These are phyloP conservation scores for Phyllotreta cruciferae DNA, from an alignment of 2,888 invertebrate genomes.

Conservation along the genomic window DNA sequence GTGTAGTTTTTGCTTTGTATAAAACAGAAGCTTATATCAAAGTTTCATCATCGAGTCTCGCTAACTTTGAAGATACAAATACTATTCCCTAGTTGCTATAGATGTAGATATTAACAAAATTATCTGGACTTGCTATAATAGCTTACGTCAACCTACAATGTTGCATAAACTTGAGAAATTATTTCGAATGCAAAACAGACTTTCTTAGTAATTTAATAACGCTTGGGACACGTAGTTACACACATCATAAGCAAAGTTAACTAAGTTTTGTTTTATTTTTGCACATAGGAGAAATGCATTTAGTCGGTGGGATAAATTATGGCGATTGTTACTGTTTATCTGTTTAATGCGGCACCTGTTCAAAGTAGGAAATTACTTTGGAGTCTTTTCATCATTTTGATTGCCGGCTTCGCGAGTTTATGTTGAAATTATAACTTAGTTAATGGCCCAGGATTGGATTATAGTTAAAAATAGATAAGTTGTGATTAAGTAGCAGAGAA, in stretches of 20 bases:
- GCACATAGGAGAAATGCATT: not conserved
- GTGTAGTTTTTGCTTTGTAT: no score
- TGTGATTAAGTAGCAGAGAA: conserved; percentile 1
- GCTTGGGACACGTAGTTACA: conserved; percentile 35
- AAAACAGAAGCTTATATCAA: no score
- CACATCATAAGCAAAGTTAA: conserved; percentile 36
- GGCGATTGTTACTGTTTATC: no score
- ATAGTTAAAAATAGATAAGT: not conserved
- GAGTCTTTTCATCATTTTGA: no score
- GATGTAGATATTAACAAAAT: conserved; percentile 18
- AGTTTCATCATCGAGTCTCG: no score
- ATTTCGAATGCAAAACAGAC: conserved; percentile 33
- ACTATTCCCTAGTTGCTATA: not conserved
- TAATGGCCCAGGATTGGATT: no score
- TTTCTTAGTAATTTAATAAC: conserved; percentile 35
- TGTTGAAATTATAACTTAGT: no score
- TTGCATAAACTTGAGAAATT: conserved; percentile 35
- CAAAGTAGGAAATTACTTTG: no score
- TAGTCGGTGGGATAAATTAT: not conserved
- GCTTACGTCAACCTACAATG: conserved; percentile 22
- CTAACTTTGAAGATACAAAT: no score
- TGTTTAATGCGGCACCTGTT: no score
- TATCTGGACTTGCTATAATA: conserved; percentile 15
- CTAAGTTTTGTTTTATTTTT: conserved; percentile 21
- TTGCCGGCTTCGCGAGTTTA: no score